phyloP scores from a whole-genome alignment of 2,888 invertebrate species.

The Creontiades dilutus region DNA sequence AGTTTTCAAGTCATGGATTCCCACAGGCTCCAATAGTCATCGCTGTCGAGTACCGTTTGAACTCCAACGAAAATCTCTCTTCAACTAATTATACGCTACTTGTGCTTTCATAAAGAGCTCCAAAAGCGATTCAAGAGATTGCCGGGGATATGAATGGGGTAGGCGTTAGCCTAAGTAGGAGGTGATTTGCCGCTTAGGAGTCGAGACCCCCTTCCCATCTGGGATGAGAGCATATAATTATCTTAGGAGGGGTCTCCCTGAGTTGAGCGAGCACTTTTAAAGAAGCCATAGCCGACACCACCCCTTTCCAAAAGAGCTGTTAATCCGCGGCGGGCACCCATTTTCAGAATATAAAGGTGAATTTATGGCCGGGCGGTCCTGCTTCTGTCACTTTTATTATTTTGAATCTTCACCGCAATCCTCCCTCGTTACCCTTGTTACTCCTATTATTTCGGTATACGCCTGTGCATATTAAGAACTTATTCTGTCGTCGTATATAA shows the following conservation, averaged over 20 bases:
- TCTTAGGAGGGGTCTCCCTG: not conserved
- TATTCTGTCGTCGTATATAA: not conserved
- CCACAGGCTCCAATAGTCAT: no score
- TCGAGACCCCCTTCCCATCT: not conserved
- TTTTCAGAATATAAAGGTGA: constrained; percentile 58
- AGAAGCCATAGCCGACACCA: not conserved
- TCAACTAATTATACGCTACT: not conserved
- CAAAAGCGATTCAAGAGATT: not conserved
- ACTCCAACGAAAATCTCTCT: no score
- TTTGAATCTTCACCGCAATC: constrained; percentile 15
- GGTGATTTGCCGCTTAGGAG: constrained; percentile 17
- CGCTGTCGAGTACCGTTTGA: no score
- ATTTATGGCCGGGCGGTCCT: constrained; percentile 50
- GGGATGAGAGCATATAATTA: constrained; percentile 42
- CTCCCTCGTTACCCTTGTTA: constrained; percentile 32
- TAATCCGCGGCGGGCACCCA: constrained; percentile 46
- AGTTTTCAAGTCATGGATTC: no score
- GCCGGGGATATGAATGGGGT: not conserved
- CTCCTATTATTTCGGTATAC: constrained; percentile 23
- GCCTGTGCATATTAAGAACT: not conserved
- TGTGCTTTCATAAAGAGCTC: not conserved
- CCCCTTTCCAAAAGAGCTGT: constrained; percentile 50
- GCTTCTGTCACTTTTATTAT: constrained; percentile 61
- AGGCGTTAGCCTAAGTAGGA: not conserved
- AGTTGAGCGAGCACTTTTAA: constrained; percentile 21